Evolutionary conservation across 2,888 invertebrate species (phyloP), one percentile per base, ranked within the genome.

Genomic region (Eristalinus aeneus): DNA sequence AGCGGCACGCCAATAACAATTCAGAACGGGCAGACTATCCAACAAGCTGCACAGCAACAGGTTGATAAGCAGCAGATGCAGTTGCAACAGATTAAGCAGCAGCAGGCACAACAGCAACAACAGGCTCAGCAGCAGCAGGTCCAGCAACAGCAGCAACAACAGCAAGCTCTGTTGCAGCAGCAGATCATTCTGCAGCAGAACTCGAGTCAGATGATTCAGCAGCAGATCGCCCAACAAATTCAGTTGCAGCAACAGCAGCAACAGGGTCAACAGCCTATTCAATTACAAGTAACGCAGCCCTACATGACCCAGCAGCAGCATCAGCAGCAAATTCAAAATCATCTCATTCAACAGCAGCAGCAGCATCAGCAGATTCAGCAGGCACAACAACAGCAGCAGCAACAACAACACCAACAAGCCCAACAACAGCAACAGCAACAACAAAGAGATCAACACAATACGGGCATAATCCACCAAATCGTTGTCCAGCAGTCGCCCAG

Each of bases 381-480:
- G 63, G 90, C 89, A 53, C 88, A 81, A 60, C 89, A 89, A 16
- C 88, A 89, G 80, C 90, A 89, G 88, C 89, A 91, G 77, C 89
- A 89, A 5, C 88, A 88, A 5, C 89, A 89, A 9, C 88, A 88
- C 9, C 34, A 88, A 72, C 63, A 89, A 81, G 91, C 92, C 74
- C 90, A 91, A n/a, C 91, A 91, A 34, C 90, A 91, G 16, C 91
- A 91, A 34, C 90, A 92, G 76, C 92, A 92, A 80, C 94, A 94
- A 73, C 94, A 93, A 80, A 93, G 94, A 88, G 94, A 94, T 76
- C 94, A 94, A 73, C 94, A 94, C 84, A 94, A 94, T 69, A 64
- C 80, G 22, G 83, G 87, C 65, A 89, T 90, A n/a, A 89, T 90
- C 31, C 90, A 90, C 75, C 93, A 94, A 34, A 90, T 90, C 39